Percentiles rank a stretch among this genome's conserved stretches.
phyloP scores from a whole-genome alignment of 2,888 invertebrate species.

The Ormyrus thymus region DNA sequence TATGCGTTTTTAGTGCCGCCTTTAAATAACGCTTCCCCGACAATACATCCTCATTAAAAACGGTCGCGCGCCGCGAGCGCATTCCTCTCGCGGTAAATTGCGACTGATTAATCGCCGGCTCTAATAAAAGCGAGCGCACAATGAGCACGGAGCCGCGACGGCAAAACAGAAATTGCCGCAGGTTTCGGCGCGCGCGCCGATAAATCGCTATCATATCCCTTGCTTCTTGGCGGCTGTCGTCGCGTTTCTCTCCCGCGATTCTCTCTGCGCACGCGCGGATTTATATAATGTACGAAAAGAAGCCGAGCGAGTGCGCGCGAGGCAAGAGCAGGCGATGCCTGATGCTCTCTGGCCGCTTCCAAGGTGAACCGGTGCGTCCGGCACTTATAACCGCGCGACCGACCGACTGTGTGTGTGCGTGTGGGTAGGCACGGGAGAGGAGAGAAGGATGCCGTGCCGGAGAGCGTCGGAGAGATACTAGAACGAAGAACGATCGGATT shows the following conservation, averaged over 20 bases:
- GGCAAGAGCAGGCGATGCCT: no score
- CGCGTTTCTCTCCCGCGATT: neutral
- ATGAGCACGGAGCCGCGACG: no score
- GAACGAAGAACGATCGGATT: neutral
- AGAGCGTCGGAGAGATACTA: neutral
- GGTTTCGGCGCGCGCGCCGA: neutral
- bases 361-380: conserved; percentile 70
- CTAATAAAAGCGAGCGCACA: conserved; percentile 27
- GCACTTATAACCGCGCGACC: conserved; percentile 13
- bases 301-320: neutral
- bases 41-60: conserved; percentile 30
- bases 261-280: neutral
- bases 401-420: neutral
- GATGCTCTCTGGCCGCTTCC: conserved; percentile 62
- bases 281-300: conserved; percentile 6
- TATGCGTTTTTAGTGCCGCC: no score
- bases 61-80: neutral
- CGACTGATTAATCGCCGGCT: conserved; percentile 18
- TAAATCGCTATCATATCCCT: conserved; percentile 6
- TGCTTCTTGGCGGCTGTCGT: conserved; percentile 3
- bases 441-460: neutral
- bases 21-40: neutral
- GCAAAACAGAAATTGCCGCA: no score
- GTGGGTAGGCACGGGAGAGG: conserved; percentile 1
- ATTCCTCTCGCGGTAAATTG: conserved; percentile 21